A percentile compares a stretch with the other conserved stretches of the same genome.
These are phyloP conservation scores for Hybognathus amarus DNA, from an alignment of 2,797 vertebrate genomes.

Conservation along the genomic window DNA sequence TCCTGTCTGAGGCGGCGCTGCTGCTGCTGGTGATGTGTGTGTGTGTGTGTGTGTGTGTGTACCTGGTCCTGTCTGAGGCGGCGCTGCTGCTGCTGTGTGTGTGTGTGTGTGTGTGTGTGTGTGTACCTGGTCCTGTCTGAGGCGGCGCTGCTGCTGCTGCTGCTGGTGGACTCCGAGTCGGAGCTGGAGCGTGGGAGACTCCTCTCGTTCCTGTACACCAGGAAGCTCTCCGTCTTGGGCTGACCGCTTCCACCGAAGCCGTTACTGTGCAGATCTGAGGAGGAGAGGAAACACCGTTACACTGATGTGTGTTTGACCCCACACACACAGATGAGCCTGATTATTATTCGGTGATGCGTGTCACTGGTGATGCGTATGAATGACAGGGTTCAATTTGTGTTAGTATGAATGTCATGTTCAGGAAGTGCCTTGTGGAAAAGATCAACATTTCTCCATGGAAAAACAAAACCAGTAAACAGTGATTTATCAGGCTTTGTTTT, in stretches of 20 bases:
- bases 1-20: no score
- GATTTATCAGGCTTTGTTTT: neutral
- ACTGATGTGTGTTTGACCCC: neutral
- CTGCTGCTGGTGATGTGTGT: no score
- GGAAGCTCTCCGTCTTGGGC: slow-evolving; percentile 96
- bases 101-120: neutral
- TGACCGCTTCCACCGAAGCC: slow-evolving; percentile 93
- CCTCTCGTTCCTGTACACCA: slow-evolving; percentile 93
- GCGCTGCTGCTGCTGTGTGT: neutral
- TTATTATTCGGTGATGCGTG: neutral
- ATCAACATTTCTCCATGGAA: neutral
- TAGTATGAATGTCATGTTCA: neutral
- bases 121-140: slow-evolving; percentile 94
- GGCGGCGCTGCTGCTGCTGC: slow-evolving; percentile 96
- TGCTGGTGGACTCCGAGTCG: slow-evolving; percentile 96
- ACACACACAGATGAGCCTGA: neutral
- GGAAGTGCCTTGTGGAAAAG: neutral
- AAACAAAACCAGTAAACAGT: neutral
- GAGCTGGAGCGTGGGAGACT: slow-evolving; percentile 97
- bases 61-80: no score
- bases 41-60: no score
- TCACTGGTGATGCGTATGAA: neutral
- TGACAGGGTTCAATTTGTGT: neutral
- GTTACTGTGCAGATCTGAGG: slow-evolving; percentile 90
- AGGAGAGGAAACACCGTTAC: neutral